Percentiles rank a stretch among this genome's conserved stretches.
Evolutionary conservation across 1,140 invertebrate genomes (phyloP).

Genomic region (Cyclargus thomasi): DNA sequence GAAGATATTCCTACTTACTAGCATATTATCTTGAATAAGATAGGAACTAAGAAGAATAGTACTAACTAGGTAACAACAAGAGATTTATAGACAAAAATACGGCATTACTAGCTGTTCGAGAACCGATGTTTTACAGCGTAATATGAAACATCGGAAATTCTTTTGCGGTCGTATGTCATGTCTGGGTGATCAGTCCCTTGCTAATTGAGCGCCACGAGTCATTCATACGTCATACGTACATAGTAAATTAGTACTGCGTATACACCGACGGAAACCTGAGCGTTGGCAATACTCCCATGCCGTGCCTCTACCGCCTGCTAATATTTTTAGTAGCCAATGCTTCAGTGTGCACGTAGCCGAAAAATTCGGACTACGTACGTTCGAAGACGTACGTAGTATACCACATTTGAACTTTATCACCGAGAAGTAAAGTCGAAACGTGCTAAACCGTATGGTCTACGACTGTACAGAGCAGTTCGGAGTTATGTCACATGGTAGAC

Average conservation of each 20-base stretch:
- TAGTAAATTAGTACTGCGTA: not conserved
- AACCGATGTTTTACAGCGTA: not conserved
- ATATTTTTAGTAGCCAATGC: not conserved
- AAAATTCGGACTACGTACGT: not conserved
- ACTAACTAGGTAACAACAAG: too few relatives aligned
- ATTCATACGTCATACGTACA: not conserved
- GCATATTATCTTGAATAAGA: too few relatives aligned
- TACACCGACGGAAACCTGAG: not conserved
- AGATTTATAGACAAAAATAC: too few relatives aligned
- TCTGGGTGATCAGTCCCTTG: not conserved
- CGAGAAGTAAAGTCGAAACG: too few relatives aligned
- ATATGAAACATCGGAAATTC: not conserved
- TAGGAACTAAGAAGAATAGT: too few relatives aligned
- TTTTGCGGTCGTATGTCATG: not conserved
- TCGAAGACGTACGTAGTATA: too few relatives aligned
- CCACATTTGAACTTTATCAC: too few relatives aligned
- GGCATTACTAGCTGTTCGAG: not conserved
- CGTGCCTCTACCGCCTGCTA: not conserved
- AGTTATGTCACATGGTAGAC: too few relatives aligned
- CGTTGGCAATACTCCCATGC: too few relatives aligned
- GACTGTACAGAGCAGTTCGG: constrained; percentile 20
- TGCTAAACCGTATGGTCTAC: not conserved
- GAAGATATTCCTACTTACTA: too few relatives aligned
- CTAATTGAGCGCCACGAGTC: not conserved
- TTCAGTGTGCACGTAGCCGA: constrained; percentile 4